Evolutionary conservation across 2,888 invertebrate species (phyloP), one percentile per base, ranked within the genome.

Genomic region (Scaptomyza parva): DNA sequence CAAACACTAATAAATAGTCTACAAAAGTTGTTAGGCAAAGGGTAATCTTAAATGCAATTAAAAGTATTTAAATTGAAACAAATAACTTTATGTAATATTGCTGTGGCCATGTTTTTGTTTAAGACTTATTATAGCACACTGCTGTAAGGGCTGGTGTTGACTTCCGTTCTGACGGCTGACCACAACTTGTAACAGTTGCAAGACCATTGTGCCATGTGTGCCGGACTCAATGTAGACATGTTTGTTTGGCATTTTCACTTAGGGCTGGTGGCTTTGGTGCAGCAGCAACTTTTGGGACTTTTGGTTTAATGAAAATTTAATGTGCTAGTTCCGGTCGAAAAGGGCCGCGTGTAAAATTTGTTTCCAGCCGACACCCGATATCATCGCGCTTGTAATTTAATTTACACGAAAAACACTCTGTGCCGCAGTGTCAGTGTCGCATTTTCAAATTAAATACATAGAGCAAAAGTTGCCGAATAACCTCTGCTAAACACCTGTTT

Each of bases 341-440:
- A 30, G 43, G 30, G 3, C 28, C 28, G 33, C 18, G n/a, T 33
- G 5, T 0, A 7, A 28, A 33, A 51, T 22, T 51, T 12, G 41
- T 58, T 51, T 43, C n/a, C 41, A 70, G 50, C 44, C 55, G 41
- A 55, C 59, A 57, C 37, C 39, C 39, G 37, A 57, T 76, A 53
- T 67, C 52, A 70, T 60, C 67, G 78, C 78, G 72, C 61, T 62
- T 81, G 82, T 87, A 81, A 87, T 85, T 82, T 87, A 72, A 82
- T 82, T 82, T 85, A 81, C 78, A 87, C 78, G 63, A 62, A 57
- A 66, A 57, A 66, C 76, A 70, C 67, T 76, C 64, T 62, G 61
- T 78, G 82, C 65, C 82, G 87, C 87, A 82, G 87, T 87, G 81
- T 81, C 81, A 67, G 62, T 76, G 86, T 85, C 86, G 82, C 82